Conservation (phyloP, 2,797 vertebrate species). For the Stomatorhinus walkeri region DNA sequence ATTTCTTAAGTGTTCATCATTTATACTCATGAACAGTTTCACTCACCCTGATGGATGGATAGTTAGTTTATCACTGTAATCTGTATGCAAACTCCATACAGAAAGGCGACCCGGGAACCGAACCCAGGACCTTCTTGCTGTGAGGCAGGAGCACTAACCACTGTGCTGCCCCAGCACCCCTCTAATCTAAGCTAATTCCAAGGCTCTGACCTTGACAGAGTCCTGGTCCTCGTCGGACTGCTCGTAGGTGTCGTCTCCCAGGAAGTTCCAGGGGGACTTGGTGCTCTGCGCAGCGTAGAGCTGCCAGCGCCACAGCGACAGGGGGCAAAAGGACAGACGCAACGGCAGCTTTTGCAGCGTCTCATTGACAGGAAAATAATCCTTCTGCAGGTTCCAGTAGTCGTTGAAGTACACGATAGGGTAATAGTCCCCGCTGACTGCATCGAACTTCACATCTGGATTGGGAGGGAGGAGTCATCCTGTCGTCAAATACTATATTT, state of each 20-base stretch:
- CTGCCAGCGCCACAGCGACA: constrained; percentile 95
- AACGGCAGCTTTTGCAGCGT: constrained; percentile 71
- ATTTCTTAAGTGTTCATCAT: neutral
- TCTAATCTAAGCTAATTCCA: neutral
- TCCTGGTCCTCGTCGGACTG: constrained; percentile 95
- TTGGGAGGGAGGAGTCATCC: neutral
- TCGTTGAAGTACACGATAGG: constrained; percentile 95
- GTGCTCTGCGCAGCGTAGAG: constrained; percentile 88
- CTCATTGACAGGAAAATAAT: constrained; percentile 85
- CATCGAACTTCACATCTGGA: constrained; percentile 88
- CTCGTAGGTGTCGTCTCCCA: constrained; percentile 85
- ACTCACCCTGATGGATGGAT: too few relatives aligned
- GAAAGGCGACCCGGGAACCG: too few relatives aligned
- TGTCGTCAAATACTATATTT: neutral
- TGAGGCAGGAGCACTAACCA: too few relatives aligned
- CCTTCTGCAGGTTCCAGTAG: constrained; percentile 98
- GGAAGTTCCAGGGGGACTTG: constrained; percentile 87
- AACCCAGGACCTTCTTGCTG: neutral
- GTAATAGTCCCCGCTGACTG: constrained; percentile 88
- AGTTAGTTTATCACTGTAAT: too few relatives aligned
- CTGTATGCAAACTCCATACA: too few relatives aligned
- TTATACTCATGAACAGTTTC: neutral
- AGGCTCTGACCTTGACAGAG: constrained; percentile 78
- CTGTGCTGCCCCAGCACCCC: neutral
- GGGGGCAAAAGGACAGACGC: constrained; percentile 77